Evolutionary conservation across 2,113 vertebrate species (phyloP).

Genomic region (Salvelinus alpinus): DNA sequence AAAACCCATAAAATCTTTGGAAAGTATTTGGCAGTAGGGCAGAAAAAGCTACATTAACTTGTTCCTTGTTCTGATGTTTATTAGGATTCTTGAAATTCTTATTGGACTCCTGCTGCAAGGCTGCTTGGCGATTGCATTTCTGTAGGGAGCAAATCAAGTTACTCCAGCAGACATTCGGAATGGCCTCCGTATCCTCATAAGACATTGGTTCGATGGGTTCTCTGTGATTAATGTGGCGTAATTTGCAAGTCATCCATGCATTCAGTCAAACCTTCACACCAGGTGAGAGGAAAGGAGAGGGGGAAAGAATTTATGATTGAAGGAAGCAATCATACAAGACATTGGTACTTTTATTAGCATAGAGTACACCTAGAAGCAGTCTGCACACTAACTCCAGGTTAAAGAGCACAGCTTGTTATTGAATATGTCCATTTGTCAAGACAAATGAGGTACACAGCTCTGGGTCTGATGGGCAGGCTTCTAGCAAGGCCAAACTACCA

Average conservation of each 20-base stretch:
- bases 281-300: conserved; percentile 19
- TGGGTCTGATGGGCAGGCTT: conserved; percentile 47
- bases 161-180: conserved; percentile 20
- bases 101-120: conserved; percentile 7
- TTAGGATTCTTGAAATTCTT: conserved; percentile 11
- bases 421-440: conserved; percentile 60
- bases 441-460: conserved; percentile 50
- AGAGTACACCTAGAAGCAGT: conserved; percentile 5
- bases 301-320: conserved; percentile 16
- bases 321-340: conserved; percentile 34
- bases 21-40: no score
- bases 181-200: conserved; percentile 1
- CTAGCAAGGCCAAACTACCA: conserved; percentile 45
- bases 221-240: conserved; percentile 43
- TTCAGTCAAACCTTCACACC: conserved; percentile 38
- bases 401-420: conserved; percentile 44
- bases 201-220: conserved; percentile 12
- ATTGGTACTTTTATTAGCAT: conserved; percentile 36
- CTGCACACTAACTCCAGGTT: conserved; percentile 39
- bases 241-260: conserved; percentile 37
- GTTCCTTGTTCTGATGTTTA: conserved; percentile 1
- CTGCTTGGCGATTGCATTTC: conserved; percentile 22
- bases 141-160: conserved; percentile 26
- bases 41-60: no score
- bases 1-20: no score